These are phyloP conservation scores for Ifrita kowaldi DNA, from an alignment of 2,113 vertebrate genomes.

Conservation along the genomic window DNA sequence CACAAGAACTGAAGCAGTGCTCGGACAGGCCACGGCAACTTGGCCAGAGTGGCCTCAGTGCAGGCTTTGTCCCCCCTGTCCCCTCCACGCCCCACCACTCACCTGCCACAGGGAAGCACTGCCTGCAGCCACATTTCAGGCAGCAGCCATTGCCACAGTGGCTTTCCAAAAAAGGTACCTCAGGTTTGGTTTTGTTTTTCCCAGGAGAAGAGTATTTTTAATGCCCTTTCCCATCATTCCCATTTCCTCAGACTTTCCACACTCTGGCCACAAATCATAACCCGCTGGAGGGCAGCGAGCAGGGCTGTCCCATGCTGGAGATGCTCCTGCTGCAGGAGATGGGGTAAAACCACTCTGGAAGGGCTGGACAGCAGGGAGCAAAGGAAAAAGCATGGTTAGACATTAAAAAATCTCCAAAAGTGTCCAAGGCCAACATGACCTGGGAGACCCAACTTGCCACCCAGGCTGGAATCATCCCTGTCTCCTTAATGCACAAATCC, in stretches of 20 bases:
- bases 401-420: background rate
- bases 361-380: background rate
- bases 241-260: background rate
- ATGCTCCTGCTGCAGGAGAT: background rate
- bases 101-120: background rate
- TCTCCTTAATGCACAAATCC: background rate
- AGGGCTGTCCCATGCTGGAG: background rate
- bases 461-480: rapidly evolving
- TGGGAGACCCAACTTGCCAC: background rate
- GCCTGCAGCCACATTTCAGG: background rate
- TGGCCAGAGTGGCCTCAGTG: rapidly evolving
- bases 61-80: background rate
- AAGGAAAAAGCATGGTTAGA: background rate
- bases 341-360: background rate
- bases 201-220: background rate
- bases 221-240: background rate
- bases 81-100: background rate
- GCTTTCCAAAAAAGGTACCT: background rate
- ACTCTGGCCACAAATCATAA: background rate
- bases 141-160: background rate
- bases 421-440: background rate
- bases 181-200: background rate
- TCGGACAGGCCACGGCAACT: background rate
- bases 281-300: rapidly evolving
- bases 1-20: background rate